Base-by-base conservation (phyloP, 2,797 vertebrate species). In the Sciaenops ocellatus region DNA sequence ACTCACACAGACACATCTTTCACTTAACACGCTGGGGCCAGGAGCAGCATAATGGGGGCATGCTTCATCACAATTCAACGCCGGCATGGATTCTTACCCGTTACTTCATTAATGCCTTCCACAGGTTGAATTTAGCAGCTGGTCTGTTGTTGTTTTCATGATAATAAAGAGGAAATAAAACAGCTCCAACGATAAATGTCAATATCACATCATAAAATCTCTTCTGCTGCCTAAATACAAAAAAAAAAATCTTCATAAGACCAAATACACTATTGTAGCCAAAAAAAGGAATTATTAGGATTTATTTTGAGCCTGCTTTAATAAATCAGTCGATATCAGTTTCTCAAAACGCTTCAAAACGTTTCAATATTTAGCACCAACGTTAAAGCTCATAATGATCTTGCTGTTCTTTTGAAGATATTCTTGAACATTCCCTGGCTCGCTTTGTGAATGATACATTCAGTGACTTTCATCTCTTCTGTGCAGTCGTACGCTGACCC, bases 391-490 rank as follows among this genome's bases (percentile, higher is more conserved):
- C 46, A 44, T 89, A 66, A 90, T 18, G 54, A 88, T 89, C 73
- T 57, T 18, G 18, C 41, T 15, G 34, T 44, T 69, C 82, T 72
- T 92, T 87, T 90, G 85, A 91, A 87, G 78, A 80, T 76, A 44
- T 78, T 87, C 82, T 79, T 8, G 1, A 79, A 55, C 64, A 10
- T 64, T 75, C 54, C 34, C 41, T 11, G 12, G 51, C 57, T 26
- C 0, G 1, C 62, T 74, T 61, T 54, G 69, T 78, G 48, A 82
- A 79, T 64, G 84, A 86, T 76, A 71, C 73, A 54, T 83, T 74
- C 76, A 63, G 69, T 56, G 79, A 69, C 85, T 91, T 90, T 88
- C 81, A 90, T 93, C 87, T 89, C 42, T 51, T 82, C 46, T 65
- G 50, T 69, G 66, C 1, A 6, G 60, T 62, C 77, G 52, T 66